phyloP scores from a whole-genome alignment of 2,797 vertebrate genomes.

The Halcyon badia region DNA sequence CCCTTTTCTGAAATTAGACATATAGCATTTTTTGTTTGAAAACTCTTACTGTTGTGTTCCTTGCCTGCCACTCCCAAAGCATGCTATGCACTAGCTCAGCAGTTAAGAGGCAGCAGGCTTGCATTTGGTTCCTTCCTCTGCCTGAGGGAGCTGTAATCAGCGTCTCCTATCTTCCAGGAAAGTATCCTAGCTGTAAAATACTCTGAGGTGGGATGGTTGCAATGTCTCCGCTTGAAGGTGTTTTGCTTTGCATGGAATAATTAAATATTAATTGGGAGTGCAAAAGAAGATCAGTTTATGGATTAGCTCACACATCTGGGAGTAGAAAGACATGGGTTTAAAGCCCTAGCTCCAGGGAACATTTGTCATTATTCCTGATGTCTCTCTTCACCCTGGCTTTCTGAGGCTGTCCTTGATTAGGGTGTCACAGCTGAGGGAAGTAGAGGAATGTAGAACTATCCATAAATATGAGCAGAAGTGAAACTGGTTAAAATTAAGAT shows the following conservation, averaged over 20 bases:
- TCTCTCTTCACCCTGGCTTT: not conserved
- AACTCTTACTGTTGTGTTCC: not conserved
- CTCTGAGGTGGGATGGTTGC: not conserved
- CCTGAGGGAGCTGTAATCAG: conserved; percentile 64
- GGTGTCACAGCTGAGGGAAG: not conserved
- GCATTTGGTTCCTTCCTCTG: conserved; percentile 36
- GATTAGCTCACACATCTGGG: not conserved
- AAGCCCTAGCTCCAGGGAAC: not conserved
- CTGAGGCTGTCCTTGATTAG: not conserved
- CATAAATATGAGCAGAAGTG: conserved; percentile 26
- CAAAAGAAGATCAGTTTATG: not conserved
- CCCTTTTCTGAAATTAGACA: not conserved
- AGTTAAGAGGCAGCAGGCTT: conserved; percentile 37
- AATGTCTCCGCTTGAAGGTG: conserved; percentile 26
- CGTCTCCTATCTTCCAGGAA: conserved; percentile 53
- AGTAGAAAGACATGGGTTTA: not conserved
- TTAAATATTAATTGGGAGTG: conserved; percentile 54
- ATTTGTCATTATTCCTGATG: not conserved
- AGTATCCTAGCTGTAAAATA: conserved; percentile 64
- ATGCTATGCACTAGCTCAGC: conserved; percentile 55
- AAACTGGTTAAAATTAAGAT: conserved; percentile 36
- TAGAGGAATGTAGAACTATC: conserved; percentile 13
- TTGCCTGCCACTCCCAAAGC: conserved; percentile 12
- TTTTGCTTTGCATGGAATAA: conserved; percentile 42
- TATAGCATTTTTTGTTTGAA: conserved; percentile 24